Evolutionary conservation across 2,888 invertebrate species (phyloP), one percentile per base, ranked within the genome.

Genomic region (Oxytorus armatus): DNA sequence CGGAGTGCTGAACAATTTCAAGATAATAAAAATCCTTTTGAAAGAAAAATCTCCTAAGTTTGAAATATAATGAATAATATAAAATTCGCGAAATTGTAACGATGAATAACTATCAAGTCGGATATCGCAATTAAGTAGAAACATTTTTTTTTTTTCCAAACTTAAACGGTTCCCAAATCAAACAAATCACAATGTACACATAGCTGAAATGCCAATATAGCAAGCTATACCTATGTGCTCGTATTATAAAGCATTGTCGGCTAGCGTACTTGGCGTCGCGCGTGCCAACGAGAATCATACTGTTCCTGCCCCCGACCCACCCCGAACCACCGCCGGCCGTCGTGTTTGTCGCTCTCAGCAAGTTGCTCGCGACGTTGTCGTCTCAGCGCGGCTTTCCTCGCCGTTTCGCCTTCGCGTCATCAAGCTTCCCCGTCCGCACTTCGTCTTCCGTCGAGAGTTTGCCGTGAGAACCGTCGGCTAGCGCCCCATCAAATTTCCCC

Each of bases 231-330:
- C 14, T 44, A 29, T 16, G 29, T 16, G 18, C 29, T 49, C 39
- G 42, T 51, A 42, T 57, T 44, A 70, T 75, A 65, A 21, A 68
- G 66, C 53, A 44, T 70, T 55, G 76, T 76, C 86, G 88, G 88
- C 85, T 88, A 88, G 88, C 86, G 86, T 88, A 86, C 86, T 89
- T 89, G 86, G 87, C 86, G 89, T 88, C 88, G 89, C 89, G 90
- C 90, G 90, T 90, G 90, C 90, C 90, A 88, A 88, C 89, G 87
- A 87, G 87, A 84, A 84, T 82, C 81, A 78, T 70, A 79, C 77
- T 65, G 77, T 49, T 65, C 18, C 77, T 44, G 42, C 39, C 59
- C 42, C 55, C 55, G 39, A 61, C 66, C 2, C 72, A 25, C 49
- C 63, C 44, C 70, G 16, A 68, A 39, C 68, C 63, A 42, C 33